Evolutionary conservation across 2,888 invertebrate genomes (phyloP).

Genomic region (Drosophila nr. perissopoda): DNA sequence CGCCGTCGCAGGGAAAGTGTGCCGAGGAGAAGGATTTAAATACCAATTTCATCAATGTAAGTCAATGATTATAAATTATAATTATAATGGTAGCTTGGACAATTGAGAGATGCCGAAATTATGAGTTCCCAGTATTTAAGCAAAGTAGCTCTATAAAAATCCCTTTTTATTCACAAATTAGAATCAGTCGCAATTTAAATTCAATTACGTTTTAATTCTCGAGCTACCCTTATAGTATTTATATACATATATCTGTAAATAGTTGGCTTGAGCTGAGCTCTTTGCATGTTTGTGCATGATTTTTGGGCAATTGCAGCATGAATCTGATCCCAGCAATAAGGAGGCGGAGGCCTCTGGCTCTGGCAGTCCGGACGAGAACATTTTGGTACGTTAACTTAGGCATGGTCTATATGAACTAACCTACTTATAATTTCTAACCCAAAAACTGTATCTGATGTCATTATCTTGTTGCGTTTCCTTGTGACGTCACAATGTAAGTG

Average conservation of each 20-base stretch:
- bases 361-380: constrained; percentile 90
- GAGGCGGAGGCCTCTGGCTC: constrained; percentile 87
- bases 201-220: background rate
- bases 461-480: constrained; percentile 21
- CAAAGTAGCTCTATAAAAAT: background rate
- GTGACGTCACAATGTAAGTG: constrained; percentile 67
- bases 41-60: constrained; percentile 86
- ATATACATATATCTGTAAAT: constrained; percentile 1
- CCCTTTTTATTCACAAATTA: background rate
- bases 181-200: background rate
- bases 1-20: constrained; percentile 67
- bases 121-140: background rate
- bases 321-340: constrained; percentile 86
- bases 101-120: background rate
- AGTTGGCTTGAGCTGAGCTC: constrained; percentile 28
- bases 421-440: constrained; percentile 56
- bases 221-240: background rate
- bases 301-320: constrained; percentile 86
- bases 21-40: constrained; percentile 88
- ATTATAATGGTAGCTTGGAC: background rate
- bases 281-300: constrained; percentile 67
- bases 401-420: constrained; percentile 56
- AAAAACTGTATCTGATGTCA: constrained; percentile 19
- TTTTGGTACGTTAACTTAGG: constrained; percentile 87
- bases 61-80: constrained; percentile 74